Evolutionary conservation across 2,113 vertebrate genomes (phyloP).

Genomic region (Reinhardtius hippoglossoides): DNA sequence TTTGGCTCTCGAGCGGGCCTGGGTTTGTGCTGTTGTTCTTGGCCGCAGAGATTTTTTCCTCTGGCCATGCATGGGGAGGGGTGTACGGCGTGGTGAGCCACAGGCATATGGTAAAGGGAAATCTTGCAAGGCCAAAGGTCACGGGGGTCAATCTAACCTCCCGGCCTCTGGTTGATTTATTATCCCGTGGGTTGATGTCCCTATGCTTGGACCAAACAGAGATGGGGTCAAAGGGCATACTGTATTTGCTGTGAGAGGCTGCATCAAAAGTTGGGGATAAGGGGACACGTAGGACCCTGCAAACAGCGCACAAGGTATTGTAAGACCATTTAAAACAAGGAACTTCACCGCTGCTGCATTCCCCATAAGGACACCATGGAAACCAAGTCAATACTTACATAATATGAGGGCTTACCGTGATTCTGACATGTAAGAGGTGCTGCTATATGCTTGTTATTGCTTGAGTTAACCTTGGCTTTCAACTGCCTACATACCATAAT

Average conservation of each 20-base stretch:
- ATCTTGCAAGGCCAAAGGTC: constrained; percentile 65
- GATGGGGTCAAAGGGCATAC: constrained; percentile 60
- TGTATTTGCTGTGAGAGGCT: constrained; percentile 61
- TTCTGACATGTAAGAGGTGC: neutral
- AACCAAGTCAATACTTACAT: neutral
- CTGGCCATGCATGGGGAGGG: constrained; percentile 15
- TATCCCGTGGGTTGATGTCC: constrained; percentile 63
- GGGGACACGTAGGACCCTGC: constrained; percentile 14
- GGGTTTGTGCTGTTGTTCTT: constrained; percentile 54
- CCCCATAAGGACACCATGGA: constrained; percentile 22
- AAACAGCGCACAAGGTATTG: constrained; percentile 11
- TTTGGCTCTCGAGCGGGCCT: constrained; percentile 43
- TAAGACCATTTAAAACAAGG: constrained; percentile 3
- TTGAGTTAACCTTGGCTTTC: constrained; percentile 6
- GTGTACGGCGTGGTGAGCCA: constrained; percentile 26
- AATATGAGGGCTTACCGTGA: neutral
- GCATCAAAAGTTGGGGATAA: constrained; percentile 9
- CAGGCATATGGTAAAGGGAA: constrained; percentile 68
- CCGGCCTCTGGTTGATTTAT: constrained; percentile 70
- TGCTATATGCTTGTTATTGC: neutral
- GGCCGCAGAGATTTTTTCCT: constrained; percentile 42
- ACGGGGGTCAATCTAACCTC: constrained; percentile 70
- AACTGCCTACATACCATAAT: constrained; percentile 4
- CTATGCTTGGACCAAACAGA: constrained; percentile 51
- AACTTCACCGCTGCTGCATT: constrained; percentile 8